Percentiles rank a stretch among this genome's conserved stretches.
Evolutionary conservation across 2,888 invertebrate genomes (phyloP).

Genomic region (Trisateles emortualis): DNA sequence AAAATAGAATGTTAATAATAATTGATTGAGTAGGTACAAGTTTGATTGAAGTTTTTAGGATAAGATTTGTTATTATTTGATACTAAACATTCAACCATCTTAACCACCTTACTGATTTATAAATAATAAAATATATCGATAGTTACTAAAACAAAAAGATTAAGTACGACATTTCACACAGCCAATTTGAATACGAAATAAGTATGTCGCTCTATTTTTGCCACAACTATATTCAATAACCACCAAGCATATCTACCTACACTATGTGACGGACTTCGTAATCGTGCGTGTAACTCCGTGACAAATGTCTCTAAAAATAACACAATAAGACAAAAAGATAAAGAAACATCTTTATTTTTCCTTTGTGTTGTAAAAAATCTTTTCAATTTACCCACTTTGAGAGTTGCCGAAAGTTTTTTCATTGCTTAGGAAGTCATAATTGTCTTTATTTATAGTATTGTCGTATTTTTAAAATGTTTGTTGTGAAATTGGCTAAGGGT

Average conservation of each 20-base stretch:
- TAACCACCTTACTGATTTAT: too few species aligned
- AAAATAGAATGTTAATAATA: too few species aligned
- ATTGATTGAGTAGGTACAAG: too few species aligned
- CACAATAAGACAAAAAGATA: constrained; percentile 43
- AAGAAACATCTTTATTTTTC: constrained; percentile 38
- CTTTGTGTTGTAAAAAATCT: constrained; percentile 38
- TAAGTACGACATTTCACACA: neutral
- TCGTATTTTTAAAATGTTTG: constrained; percentile 50
- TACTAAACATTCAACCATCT: too few species aligned
- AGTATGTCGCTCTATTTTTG: constrained; percentile 1
- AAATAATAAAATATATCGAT: neutral
- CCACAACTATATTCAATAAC: constrained; percentile 20
- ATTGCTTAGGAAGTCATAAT: constrained; percentile 59
- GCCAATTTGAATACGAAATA: neutral
- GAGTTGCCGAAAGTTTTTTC: constrained; percentile 49
- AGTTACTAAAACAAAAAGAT: neutral
- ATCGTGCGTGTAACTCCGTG: constrained; percentile 38
- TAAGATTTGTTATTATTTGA: too few species aligned
- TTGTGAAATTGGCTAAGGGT: constrained; percentile 58
- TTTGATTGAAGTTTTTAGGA: too few species aligned
- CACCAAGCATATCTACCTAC: constrained; percentile 16
- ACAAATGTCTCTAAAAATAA: constrained; percentile 43
- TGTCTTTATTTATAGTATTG: constrained; percentile 55
- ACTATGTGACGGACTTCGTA: constrained; percentile 24
- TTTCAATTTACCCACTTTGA: constrained; percentile 39